Base-by-base conservation (phyloP, 2,888 invertebrate genomes). In the Odontothrips loti region DNA sequence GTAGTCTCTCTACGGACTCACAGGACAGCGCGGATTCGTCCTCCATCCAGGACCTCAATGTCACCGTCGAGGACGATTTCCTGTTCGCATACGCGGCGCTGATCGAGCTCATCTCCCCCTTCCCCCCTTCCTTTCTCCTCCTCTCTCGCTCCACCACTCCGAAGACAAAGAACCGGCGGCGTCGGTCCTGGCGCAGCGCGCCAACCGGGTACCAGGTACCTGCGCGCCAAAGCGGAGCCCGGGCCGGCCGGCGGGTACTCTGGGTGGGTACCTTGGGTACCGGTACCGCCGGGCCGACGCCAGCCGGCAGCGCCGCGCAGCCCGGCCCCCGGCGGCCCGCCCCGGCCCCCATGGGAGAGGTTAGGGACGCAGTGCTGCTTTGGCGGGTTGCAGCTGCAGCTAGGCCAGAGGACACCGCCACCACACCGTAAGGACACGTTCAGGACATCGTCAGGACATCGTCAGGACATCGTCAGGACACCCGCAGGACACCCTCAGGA, bases 161-260 rank as follows among this genome's bases (percentile, higher is more conserved):
- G 58, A 9, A 75, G 68, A 75, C 68, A 75, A 75, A 75, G 68
- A 27, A 75, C 68, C 12, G 23, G 68, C 68, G 58, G 58, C 58
- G 34, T 43, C 3, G 34, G 34, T 43, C 34, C 34, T 43, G 34
- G 34, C 34, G 58, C 68, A 1, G 68, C 68, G 68, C 58, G 58
- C 58, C 58, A 58, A 58, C 11, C 27, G 68, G 8, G 68, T 75
- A 75, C 68, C 68, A 27, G 68, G 68, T 75, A 75, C 68, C 68
- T 75, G 68, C 58, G 58, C 58, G 58, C 58, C 58, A 58, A 58
- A 58, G 58, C 58, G 20, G 34, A 43, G 34, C 34, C 34, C 34
- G 34, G 17, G 15, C 58, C 58, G 58, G 58, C 58, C 58, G 12
- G 58, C 58, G 15, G 20, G 58, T 51, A 17, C 11, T 12, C 34